Conservation (phyloP, 2,797 vertebrate genomes). For the Hyperoplus immaculatus region DNA sequence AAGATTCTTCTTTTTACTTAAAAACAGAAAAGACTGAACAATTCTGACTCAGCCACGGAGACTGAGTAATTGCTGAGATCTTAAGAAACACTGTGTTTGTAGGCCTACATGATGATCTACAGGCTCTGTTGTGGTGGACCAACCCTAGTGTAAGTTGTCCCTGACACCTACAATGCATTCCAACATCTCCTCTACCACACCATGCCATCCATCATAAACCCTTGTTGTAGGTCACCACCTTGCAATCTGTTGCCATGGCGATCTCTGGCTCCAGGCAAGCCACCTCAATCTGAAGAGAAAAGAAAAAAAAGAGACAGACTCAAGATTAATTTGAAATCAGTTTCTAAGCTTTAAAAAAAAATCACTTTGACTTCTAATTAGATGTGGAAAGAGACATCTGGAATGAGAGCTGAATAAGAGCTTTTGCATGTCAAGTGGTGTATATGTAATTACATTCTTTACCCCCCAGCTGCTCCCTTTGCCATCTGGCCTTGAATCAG, state of each 20-base stretch:
- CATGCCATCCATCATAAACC: slow-evolving; percentile 88
- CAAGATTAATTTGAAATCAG: not conserved
- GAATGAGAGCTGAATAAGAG: slow-evolving; percentile 11
- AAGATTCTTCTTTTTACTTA: not conserved
- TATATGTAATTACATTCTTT: slow-evolving; percentile 63
- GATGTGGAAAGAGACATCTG: slow-evolving; percentile 30
- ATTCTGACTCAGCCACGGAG: not conserved
- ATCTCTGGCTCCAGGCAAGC: slow-evolving; percentile 96
- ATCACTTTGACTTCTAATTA: slow-evolving; percentile 44
- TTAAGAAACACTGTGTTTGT: slow-evolving; percentile 29
- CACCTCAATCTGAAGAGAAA: slow-evolving; percentile 92
- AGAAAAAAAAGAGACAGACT: slow-evolving; percentile 67
- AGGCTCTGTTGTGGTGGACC: slow-evolving; percentile 18
- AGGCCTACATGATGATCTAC: slow-evolving; percentile 1
- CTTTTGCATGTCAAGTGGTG: slow-evolving; percentile 54
- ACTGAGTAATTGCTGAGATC: slow-evolving; percentile 10
- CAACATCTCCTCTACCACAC: slow-evolving; percentile 31
- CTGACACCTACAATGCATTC: slow-evolving; percentile 33
- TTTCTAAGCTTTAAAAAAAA: too few relatives aligned
- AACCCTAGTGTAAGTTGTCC: slow-evolving; percentile 12
- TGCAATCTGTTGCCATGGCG: slow-evolving; percentile 91
- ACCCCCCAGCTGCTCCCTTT: slow-evolving; percentile 64
- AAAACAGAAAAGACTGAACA: slow-evolving; percentile 7
- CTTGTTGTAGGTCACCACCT: slow-evolving; percentile 96
- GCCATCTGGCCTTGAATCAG: slow-evolving; percentile 57